Evolutionary conservation across 2,797 vertebrate species (phyloP).

Genomic region (Epinephelus coioides): DNA sequence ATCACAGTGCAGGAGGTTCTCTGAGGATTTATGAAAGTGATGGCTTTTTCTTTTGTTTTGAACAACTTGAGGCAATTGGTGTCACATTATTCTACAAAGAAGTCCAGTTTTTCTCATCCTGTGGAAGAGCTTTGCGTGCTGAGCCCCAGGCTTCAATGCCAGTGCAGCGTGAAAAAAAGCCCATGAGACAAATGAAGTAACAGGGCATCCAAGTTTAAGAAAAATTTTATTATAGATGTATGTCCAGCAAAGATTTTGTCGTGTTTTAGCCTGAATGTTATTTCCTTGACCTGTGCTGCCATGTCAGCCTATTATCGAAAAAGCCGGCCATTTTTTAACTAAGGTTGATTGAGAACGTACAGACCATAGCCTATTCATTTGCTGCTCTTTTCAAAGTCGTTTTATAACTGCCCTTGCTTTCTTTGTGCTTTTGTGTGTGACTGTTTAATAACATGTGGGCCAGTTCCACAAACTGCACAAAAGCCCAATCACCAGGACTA

Average conservation of each 20-base stretch:
- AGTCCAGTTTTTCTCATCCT: not conserved
- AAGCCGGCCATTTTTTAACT: not conserved
- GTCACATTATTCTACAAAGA: conserved; percentile 11
- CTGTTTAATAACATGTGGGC: conserved; percentile 6
- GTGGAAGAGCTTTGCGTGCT: not conserved
- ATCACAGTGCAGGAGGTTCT: conserved; percentile 1
- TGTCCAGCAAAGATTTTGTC: conserved; percentile 3
- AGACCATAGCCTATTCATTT: not conserved
- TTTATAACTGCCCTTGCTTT: conserved; percentile 22
- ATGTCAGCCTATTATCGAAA: not conserved
- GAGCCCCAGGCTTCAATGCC: not conserved
- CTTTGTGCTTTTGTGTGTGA: conserved; percentile 22
- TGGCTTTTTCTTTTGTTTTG: not conserved
- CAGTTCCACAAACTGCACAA: conserved; percentile 9
- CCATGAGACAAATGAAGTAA: not conserved
- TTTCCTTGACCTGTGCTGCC: not conserved
- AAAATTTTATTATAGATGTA: not conserved
- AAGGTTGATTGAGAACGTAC: conserved; percentile 8
- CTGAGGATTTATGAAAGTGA: conserved; percentile 1
- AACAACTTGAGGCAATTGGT: not conserved
- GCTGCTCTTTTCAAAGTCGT: conserved; percentile 1
- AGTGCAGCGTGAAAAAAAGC: not conserved
- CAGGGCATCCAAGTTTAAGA: not conserved
- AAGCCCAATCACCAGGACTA: conserved; percentile 3
- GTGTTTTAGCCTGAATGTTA: not conserved